Conservation (phyloP, 2,797 vertebrate genomes). For the Apogon talboti region DNA sequence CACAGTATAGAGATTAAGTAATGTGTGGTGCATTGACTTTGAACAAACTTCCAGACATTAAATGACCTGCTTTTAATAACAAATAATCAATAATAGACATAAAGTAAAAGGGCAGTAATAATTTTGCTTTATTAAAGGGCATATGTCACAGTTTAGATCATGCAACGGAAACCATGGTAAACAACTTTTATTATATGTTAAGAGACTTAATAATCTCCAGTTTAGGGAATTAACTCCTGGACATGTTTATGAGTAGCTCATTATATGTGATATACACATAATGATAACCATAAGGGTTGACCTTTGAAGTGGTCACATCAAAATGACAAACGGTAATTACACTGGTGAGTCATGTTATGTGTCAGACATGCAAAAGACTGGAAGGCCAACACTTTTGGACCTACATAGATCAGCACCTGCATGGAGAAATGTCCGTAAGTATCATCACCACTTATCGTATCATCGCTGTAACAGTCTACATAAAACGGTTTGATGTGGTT, state of each 20-base stretch:
- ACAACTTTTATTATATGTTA: constrained; percentile 22
- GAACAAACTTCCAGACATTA: too few species aligned
- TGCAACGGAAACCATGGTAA: constrained; percentile 8
- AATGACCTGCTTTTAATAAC: not conserved
- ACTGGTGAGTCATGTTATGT: constrained; percentile 65
- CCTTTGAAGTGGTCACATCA: constrained; percentile 61
- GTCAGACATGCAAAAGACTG: constrained; percentile 26
- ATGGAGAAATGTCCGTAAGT: constrained; percentile 21
- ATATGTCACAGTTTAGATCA: constrained; percentile 1
- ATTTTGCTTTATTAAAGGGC: constrained; percentile 11
- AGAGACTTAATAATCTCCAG: constrained; percentile 11
- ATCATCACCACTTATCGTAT: not conserved
- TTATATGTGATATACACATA: constrained; percentile 36
- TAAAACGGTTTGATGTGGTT: not conserved
- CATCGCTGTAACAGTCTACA: constrained; percentile 4
- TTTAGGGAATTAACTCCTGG: constrained; percentile 26
- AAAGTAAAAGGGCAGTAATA: not conserved
- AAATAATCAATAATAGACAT: not conserved
- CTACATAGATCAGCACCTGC: constrained; percentile 44
- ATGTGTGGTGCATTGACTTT: too few species aligned
- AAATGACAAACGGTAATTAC: constrained; percentile 55
- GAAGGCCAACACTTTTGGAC: constrained; percentile 25
- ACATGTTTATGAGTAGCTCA: constrained; percentile 37
- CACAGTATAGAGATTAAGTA: too few species aligned
- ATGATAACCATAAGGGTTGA: constrained; percentile 51